Evolutionary conservation across 2,888 invertebrate genomes (phyloP), one percentile per base, ranked within the genome.

Genomic region (Epirrhoe tristata): DNA sequence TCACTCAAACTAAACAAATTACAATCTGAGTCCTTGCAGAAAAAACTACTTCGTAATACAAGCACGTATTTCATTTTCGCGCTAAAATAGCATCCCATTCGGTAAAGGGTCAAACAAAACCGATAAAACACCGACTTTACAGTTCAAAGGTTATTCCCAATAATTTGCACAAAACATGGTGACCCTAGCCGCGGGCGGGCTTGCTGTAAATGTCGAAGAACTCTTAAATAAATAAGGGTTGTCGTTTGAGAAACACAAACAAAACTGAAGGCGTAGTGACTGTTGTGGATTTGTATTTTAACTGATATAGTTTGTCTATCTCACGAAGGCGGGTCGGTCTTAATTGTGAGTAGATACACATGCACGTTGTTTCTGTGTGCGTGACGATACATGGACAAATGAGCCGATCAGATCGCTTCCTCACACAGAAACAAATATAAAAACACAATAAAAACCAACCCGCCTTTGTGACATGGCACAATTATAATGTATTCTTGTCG

Each of bases 221-320:
- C 88, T 87, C 85, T 78, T 82, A 83, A 85, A 88, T 87, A 89
- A 88, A 89, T 89, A 89, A 82, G 88, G 88, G 88, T 79, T 74
- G 79, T 75, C 85, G 87, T 86, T 87, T 87, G 82, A 79, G 78
- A 77, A 88, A 88, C 81, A 86, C 81, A 88, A 87, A 88, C 84
- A 84, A 75, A 84, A 86, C 73, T 63, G 77, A 82, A 82, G 78
- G 81, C 80, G 74, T 67, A 65, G 17, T 34, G 50, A 65, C 66
- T 69, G 59, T 60, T 69, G 59, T 60, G n/a, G 62, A 57, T 48
- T 61, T 60, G 10, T 58, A 39, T 52, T 36, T 31, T 17, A 46
- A 34, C 16, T 14, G 24, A 24, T 24, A 24, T 24, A 24, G 24
- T 24, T 24, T 24, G 24, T 24, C 24, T 3, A 24, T 24, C 24